Percentiles rank a stretch among this genome's conserved stretches.
These are phyloP conservation scores for Decapterus maruadsi DNA, from an alignment of 2,797 vertebrate species.

Conservation along the genomic window DNA sequence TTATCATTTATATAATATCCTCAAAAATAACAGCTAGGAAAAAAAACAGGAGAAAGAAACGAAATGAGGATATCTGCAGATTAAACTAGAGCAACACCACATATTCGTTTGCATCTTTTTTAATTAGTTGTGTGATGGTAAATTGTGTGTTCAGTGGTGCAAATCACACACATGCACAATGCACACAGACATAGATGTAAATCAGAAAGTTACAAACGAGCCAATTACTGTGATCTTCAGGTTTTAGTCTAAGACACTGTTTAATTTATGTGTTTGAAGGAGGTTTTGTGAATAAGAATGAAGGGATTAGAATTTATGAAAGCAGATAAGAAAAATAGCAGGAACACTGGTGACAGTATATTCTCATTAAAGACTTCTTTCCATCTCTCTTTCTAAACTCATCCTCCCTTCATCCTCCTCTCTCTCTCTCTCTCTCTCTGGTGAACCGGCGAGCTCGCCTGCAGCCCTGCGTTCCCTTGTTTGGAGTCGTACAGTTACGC, in stretches of 20 bases:
- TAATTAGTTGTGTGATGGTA: slow-evolving; percentile 20
- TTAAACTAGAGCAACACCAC: neutral
- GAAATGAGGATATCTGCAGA: neutral
- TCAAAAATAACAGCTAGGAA: slow-evolving; percentile 15
- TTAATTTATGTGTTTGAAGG: slow-evolving; percentile 15
- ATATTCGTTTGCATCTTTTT: slow-evolving; percentile 27
- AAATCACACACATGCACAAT: slow-evolving; percentile 18
- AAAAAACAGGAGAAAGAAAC: neutral
- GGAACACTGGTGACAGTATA: neutral
- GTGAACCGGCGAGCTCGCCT: slow-evolving; percentile 32
- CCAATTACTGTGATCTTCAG: slow-evolving; percentile 49
- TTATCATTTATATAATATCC: slow-evolving; percentile 43
- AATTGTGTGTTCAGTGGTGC: neutral
- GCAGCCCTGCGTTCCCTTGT: slow-evolving; percentile 35
- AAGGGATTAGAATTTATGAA: slow-evolving; percentile 40
- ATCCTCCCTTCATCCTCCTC: neutral
- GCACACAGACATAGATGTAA: slow-evolving; percentile 17
- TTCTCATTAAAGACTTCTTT: slow-evolving; percentile 40
- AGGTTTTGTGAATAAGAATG: slow-evolving; percentile 47
- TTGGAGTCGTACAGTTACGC: slow-evolving; percentile 22
- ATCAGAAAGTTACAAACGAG: slow-evolving; percentile 56
- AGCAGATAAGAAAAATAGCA: neutral
- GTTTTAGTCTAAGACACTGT: slow-evolving; percentile 27
- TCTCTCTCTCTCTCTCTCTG: neutral
- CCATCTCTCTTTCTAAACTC: neutral